Base-by-base conservation (phyloP, 1,140 invertebrate genomes). In the Thalassaphorura encarpata region DNA sequence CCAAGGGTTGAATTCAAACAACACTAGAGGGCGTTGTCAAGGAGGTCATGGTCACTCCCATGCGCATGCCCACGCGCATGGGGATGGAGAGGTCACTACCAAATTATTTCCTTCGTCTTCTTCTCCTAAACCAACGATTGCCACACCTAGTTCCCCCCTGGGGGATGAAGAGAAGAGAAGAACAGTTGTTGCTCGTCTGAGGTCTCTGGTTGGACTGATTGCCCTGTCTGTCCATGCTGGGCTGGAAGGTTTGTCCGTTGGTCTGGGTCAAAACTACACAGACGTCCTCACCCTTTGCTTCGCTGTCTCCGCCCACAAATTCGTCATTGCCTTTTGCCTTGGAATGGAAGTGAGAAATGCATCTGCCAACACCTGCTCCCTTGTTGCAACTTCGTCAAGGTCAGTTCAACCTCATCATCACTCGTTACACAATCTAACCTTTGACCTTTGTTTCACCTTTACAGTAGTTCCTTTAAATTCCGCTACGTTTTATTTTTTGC, bases 181-280 rank as follows among this genome's bases (percentile, higher is more conserved):
- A n/a, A n/a, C 48, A 11, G 48, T 56, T 11, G 58, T 59, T 11
- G 60, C 60, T n/a, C 53, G 47, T 6, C 40, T 60, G n/a, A 49
- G 61, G 2, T 60, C 61, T 13, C 31, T 60, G 11, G 51, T 63
- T 2, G 57, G 58, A 19, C 41, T 60, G 16, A 53, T 82, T 6
- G 87, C 87, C 0, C 70, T 90, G 6, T 83, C 84, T 3, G 71
- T 88, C 36, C 87, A 88, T 66, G 82, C 85, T 16, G 68, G 86
- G 2, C 75, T 91, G 24, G 88, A 92, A 72, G 87, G 88, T 36
- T 68, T 91, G 28, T 85, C 87, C 1, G 84, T 92, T 65, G 88
- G 88, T 1, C 70, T 91, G 28, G 63, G 63, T 13, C 33, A 54
- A 13, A 45, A 60, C 6, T 61, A 75, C 31, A 65, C 76, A 1